Base-by-base conservation (phyloP, 1,140 invertebrate genomes). In the Cotesia chilonis region DNA sequence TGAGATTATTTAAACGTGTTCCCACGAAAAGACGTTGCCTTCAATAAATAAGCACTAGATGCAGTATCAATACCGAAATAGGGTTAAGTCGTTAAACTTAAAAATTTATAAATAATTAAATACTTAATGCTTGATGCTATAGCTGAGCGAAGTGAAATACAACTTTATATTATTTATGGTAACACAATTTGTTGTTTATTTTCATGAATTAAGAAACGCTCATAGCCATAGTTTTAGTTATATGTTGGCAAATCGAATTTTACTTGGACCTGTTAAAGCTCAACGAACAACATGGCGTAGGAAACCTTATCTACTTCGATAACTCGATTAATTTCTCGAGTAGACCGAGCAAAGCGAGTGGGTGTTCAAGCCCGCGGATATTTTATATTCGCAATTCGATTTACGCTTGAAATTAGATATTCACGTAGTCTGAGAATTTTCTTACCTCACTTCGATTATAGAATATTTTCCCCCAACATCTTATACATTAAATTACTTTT, bases 311-410 rank as follows among this genome's bases (percentile, higher is more conserved):
- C 69, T 72, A 72, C 61, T 72, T 72, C 59, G 71, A 75, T 75
- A 75, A 75, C 74, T 75, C 70, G 74, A 72, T 75, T 75, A 75
- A 75, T 75, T 72, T 75, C 70, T 57, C 70, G 63, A 55, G n/a
- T 55, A 59, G 57, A 17, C 14, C 54, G 5, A 55, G 54, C 17
- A 55, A 20, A 55, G 47, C 57, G 61, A 75, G 70, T 64, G 63
- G 70, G 64, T 51, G 57, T 66, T 37, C 63, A 7, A 47, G 54
- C 59, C 70, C 65, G 63, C 63, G 70, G 70, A 67, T 72, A 67
- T 72, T 66, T 66, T 72, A 72, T 72, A 71, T 71, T 54, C 54
- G 70, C 63, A 67, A 72, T 72, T 72, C 52, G 70, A 72, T 72
- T 72, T 72, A 64, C 64, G 63, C 54, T 12, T 60, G 64, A 67